These are phyloP conservation scores for Coboldia fuscipes DNA, from an alignment of 1,140 invertebrate species.

Conservation along the genomic window DNA sequence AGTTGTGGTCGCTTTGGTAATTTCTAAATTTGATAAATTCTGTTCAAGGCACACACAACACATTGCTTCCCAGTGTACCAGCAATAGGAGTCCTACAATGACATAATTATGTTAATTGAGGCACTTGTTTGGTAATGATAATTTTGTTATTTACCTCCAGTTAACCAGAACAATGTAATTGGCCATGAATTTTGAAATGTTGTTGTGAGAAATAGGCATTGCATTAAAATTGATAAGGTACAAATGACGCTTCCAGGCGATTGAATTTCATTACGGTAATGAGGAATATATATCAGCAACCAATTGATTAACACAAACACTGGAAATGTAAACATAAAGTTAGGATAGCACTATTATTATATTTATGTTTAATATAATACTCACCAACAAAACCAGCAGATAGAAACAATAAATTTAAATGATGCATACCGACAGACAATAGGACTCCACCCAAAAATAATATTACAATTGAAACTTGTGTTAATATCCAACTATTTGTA, in stretches of 20 bases:
- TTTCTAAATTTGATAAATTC: constrained; percentile 6
- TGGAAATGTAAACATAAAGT: constrained; percentile 3
- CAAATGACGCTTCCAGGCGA: constrained; percentile 16
- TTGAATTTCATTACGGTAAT: constrained; percentile 13
- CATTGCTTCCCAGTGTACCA: constrained; percentile 16
- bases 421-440: too few species aligned
- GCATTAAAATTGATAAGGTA: constrained; percentile 9
- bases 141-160: constrained; percentile 8
- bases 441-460: too few species aligned
- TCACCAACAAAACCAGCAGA: too few species aligned
- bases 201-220: constrained; percentile 11
- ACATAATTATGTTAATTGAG: background rate
- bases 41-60: constrained; percentile 18
- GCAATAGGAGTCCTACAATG: constrained; percentile 6
- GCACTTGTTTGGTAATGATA: background rate
- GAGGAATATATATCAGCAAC: constrained; percentile 18
- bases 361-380: background rate
- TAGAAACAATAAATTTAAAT: too few species aligned
- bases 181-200: constrained; percentile 15
- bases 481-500: too few species aligned
- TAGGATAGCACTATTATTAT: background rate
- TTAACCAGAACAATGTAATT: constrained; percentile 14
- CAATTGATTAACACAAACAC: constrained; percentile 12
- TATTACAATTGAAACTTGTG: too few species aligned
- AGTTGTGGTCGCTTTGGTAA: too few species aligned